A percentile compares a stretch with the other conserved stretches of the same genome.
Conservation (phyloP, 2,113 vertebrate genomes). For the Sterrhoptilus dennistouni region DNA sequence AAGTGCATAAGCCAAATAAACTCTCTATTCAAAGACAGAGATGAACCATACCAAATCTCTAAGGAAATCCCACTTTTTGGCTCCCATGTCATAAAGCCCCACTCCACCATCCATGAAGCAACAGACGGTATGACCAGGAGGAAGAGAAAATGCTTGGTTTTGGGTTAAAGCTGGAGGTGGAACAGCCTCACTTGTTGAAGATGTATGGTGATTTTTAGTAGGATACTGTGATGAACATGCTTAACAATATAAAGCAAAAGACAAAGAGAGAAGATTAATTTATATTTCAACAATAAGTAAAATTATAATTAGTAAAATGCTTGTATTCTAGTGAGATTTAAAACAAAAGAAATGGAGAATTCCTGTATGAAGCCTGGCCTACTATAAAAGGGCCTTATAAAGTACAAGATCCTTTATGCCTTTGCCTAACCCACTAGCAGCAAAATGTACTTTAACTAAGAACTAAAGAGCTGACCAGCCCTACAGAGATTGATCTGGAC, state of each 20-base stretch:
- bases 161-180: slow-evolving; percentile 87
- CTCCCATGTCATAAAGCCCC: slow-evolving; percentile 94
- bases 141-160: slow-evolving; percentile 91
- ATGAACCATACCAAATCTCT: slow-evolving; percentile 88
- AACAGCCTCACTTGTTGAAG: slow-evolving; percentile 95
- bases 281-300: not conserved
- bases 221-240: slow-evolving; percentile 77
- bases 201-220: slow-evolving; percentile 87
- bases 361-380: not conserved
- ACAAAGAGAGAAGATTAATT: not conserved
- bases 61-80: slow-evolving; percentile 97
- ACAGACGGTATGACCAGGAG: slow-evolving; percentile 92
- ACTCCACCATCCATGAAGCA: slow-evolving; percentile 98
- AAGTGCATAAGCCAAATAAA: not conserved
- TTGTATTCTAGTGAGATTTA: not conserved
- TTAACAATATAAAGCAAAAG: slow-evolving; percentile 50
- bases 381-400: not conserved
- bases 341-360: not conserved
- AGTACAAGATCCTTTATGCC: not conserved
- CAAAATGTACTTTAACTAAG: not conserved
- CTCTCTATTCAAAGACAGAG: not conserved
- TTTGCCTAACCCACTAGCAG: not conserved
- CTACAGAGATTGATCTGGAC: not conserved
- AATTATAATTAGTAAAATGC: not conserved
- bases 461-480: not conserved